Percentiles rank a stretch among this genome's conserved stretches.
Conservation (phyloP, 2,888 invertebrate species). For the Allophyes oxyacanthae region DNA sequence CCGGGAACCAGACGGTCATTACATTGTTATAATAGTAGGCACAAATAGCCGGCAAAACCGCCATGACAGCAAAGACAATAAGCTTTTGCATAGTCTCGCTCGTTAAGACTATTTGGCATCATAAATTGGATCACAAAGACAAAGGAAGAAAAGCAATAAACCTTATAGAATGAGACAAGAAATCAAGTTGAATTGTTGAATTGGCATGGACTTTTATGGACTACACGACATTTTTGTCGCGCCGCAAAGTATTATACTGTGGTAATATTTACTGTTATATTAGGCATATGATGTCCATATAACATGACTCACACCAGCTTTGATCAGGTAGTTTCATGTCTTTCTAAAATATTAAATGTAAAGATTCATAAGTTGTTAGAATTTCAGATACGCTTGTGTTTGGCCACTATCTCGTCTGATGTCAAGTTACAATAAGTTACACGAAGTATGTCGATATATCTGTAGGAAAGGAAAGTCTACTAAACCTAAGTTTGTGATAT, state of each 20-base stretch:
- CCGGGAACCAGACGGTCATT: too few relatives aligned
- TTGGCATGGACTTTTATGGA: slow-evolving; percentile 39
- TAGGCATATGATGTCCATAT: too few relatives aligned
- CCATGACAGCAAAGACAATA: background rate
- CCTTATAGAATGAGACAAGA: slow-evolving; percentile 33
- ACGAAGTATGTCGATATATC: too few relatives aligned
- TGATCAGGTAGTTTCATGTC: too few relatives aligned
- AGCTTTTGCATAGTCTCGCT: slow-evolving; percentile 13
- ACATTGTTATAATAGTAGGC: background rate
- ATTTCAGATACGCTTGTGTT: too few relatives aligned
- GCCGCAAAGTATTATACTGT: slow-evolving; percentile 11
- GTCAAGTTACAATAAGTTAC: too few relatives aligned
- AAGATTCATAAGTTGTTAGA: too few relatives aligned
- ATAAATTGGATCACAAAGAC: slow-evolving; percentile 43
- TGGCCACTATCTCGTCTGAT: too few relatives aligned
- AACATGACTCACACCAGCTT: too few relatives aligned
- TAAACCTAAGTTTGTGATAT: too few relatives aligned
- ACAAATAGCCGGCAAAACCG: background rate
- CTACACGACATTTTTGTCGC: slow-evolving; percentile 21
- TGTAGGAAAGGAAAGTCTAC: too few relatives aligned
- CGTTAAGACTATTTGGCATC: slow-evolving; percentile 30
- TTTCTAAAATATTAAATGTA: too few relatives aligned
- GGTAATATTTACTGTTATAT: slow-evolving; percentile 1
- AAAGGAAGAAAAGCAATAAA: slow-evolving; percentile 50
- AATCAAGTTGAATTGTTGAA: slow-evolving; percentile 25